A percentile compares a stretch with the other conserved stretches of the same genome.
These are phyloP conservation scores for Phania funesta DNA, from an alignment of 2,888 invertebrate species.

Conservation along the genomic window DNA sequence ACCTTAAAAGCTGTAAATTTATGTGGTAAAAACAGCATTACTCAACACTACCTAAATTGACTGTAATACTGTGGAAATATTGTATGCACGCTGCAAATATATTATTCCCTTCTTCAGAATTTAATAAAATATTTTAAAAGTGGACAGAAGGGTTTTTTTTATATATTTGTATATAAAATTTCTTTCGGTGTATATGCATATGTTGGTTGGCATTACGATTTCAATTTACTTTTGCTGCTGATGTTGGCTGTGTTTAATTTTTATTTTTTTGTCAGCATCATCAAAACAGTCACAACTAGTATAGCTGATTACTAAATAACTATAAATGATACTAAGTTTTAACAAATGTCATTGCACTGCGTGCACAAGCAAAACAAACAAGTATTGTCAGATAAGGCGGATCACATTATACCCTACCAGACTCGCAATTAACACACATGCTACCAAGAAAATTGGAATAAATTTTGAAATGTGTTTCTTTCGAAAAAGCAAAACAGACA, in stretches of 20 bases:
- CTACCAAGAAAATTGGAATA: too few relatives aligned
- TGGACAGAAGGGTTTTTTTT: not conserved
- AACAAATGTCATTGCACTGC: slow-evolving; percentile 42
- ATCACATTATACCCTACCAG: not conserved
- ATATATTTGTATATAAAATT: not conserved
- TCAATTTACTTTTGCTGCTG: slow-evolving; percentile 34
- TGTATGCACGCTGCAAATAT: not conserved
- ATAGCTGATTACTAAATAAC: slow-evolving; percentile 59
- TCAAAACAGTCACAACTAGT: slow-evolving; percentile 58
- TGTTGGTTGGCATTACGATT: not conserved
- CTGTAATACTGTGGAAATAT: not conserved
- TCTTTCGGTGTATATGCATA: not conserved
- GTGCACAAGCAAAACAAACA: not conserved
- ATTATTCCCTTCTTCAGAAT: not conserved
- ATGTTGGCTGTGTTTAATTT: not conserved
- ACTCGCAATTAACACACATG: too few relatives aligned
- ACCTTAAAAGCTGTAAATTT: slow-evolving; percentile 26
- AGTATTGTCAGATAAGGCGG: not conserved
- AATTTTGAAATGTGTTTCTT: too few relatives aligned
- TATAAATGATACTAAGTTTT: slow-evolving; percentile 47
- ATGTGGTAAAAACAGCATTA: slow-evolving; percentile 32
- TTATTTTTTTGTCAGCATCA: slow-evolving; percentile 41
- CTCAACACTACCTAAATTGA: slow-evolving; percentile 53
- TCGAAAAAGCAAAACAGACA: too few relatives aligned
- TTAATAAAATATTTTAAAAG: not conserved